Evolutionary conservation across 2,888 invertebrate species (phyloP).

Genomic region (Sarcophaga subvicina): DNA sequence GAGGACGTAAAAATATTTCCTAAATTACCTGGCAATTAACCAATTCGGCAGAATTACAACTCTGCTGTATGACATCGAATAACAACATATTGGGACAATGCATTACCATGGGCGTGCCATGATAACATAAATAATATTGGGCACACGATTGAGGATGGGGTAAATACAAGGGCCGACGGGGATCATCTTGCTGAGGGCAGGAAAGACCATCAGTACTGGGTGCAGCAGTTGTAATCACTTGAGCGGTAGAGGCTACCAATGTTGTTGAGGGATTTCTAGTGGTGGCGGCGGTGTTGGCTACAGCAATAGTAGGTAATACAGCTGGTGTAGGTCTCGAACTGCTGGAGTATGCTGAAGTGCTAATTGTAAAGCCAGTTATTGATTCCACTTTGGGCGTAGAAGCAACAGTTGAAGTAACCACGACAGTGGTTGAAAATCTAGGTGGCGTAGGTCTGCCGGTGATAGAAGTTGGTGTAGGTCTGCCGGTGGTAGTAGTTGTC

Average conservation of each 20-base stretch:
- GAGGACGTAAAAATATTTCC: neutral
- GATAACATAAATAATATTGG: conserved; percentile 78
- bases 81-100: conserved; percentile 77
- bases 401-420: neutral
- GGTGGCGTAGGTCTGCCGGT: neutral
- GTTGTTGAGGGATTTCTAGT: neutral
- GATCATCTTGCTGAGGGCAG: conserved; percentile 75
- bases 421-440: neutral
- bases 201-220: neutral
- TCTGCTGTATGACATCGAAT: conserved; percentile 75
- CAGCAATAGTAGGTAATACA: neutral
- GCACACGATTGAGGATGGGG: conserved; percentile 76
- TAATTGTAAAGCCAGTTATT: neutral
- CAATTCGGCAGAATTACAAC: conserved; percentile 77
- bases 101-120: conserved; percentile 74
- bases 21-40: conserved; percentile 75
- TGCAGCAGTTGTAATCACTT: neutral
- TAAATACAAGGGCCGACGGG: conserved; percentile 74
- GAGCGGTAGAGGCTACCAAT: neutral
- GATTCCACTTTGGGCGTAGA: neutral
- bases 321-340: neutral
- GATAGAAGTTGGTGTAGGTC: neutral
- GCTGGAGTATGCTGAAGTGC: conserved; percentile 3
- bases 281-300: neutral
- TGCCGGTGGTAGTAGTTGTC: neutral